Conservation (phyloP, 2,797 vertebrate genomes). For the Pogonophryne albipinna region DNA sequence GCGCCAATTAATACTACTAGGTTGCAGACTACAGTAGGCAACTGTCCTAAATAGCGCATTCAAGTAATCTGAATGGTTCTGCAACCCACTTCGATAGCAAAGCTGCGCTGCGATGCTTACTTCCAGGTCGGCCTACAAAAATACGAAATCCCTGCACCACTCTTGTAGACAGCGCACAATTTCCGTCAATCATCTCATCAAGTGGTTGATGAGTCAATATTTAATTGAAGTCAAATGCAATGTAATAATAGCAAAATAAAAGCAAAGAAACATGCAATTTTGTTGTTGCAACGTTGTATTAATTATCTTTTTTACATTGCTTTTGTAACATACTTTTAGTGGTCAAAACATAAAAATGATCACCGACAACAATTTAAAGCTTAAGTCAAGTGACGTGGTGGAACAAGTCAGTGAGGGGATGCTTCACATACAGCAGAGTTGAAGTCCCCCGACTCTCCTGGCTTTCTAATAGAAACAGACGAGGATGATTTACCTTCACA, state of each 20-base stretch:
- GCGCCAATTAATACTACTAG: too few species aligned
- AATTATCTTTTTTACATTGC: conserved; percentile 13
- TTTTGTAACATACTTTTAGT: conserved; percentile 11
- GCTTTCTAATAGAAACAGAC: conserved; percentile 78
- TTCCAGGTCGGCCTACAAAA: too few species aligned
- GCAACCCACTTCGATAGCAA: too few species aligned
- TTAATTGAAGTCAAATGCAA: conserved; percentile 3
- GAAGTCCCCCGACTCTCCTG: conserved; percentile 69
- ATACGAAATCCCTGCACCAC: too few species aligned
- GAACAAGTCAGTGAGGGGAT: conserved; percentile 63
- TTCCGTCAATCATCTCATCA: neutral
- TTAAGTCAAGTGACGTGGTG: conserved; percentile 48
- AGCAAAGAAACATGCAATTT: neutral
- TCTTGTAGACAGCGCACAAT: too few species aligned
- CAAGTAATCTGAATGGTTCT: too few species aligned
- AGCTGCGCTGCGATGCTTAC: too few species aligned
- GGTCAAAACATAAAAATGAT: conserved; percentile 14
- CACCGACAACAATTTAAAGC: conserved; percentile 36
- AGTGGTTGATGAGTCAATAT: neutral
- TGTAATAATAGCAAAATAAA: neutral
- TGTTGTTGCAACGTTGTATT: conserved; percentile 5
- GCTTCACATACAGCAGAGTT: conserved; percentile 65
- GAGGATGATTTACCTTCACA: conserved; percentile 92
- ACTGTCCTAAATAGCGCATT: too few species aligned
- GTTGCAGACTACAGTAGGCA: too few species aligned